Conservation (phyloP, 2,888 invertebrate species). For the Callyntrura sp. region DNA sequence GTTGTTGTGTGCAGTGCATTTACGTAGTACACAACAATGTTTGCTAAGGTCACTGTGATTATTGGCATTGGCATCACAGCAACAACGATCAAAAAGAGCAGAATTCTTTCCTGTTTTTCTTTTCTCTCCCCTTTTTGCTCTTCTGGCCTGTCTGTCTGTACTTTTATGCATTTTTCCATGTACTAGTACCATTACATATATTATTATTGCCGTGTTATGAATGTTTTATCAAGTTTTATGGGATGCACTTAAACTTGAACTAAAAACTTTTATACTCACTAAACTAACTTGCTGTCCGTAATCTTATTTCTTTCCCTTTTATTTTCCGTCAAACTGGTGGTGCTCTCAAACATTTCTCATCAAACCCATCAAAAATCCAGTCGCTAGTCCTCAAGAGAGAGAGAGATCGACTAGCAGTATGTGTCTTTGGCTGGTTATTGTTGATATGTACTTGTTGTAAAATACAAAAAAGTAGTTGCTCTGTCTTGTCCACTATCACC, state of each 20-base stretch:
- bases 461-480: constrained; percentile 39
- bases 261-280: constrained; percentile 75
- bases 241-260: constrained; percentile 79
- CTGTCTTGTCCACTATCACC: constrained; percentile 22
- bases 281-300: constrained; percentile 61
- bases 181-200: constrained; percentile 75
- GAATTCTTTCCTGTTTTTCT: constrained; percentile 39
- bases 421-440: background rate
- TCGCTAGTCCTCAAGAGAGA: constrained; percentile 33
- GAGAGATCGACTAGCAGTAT: constrained; percentile 47
- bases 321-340: constrained; percentile 56
- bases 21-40: background rate
- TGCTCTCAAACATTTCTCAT: constrained; percentile 67
- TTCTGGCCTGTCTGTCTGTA: constrained; percentile 3
- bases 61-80: constrained; percentile 50
- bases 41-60: constrained; percentile 68
- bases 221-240: constrained; percentile 79
- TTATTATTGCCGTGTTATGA: constrained; percentile 78
- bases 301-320: constrained; percentile 48
- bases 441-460: background rate
- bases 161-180: constrained; percentile 68
- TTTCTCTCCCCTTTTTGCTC: background rate
- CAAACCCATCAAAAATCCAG: constrained; percentile 65
- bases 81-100: constrained; percentile 23
- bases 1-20: constrained; percentile 6